Evolutionary conservation across 23 tunicate genomes (phyloP), one percentile per base, ranked within the genome.

Genomic region (Trididemnum nubilum): DNA sequence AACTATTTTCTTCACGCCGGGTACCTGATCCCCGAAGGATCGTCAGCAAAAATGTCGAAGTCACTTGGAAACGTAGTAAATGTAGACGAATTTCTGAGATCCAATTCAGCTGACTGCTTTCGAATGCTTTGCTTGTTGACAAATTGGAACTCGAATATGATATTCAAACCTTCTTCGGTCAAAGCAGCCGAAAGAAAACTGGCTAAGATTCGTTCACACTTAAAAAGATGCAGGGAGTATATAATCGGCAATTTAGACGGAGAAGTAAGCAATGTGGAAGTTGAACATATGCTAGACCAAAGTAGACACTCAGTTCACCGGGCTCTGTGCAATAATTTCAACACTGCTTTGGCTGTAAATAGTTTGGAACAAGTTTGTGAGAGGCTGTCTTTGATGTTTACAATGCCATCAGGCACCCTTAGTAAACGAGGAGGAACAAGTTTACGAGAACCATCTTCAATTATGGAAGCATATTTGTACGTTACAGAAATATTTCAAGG

Each of bases 1-100:
- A 84, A 88, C 73, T 93, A 88, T 72, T 93, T 93, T 58, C 52
- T 93, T 19, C 98, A 93, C 82, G 1, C 90, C 27, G 97, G 97
- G 0, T 72, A 35, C 12, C 67, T 88, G 4, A 12, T 5, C 1
- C 49, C n/a, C 0, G 37, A 81, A n/a, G 77, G 51, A 0, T 51
- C 67, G 18, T 71, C 39, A 24, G 0, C 50, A 19, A 93, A 93
- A 78, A 93, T 93, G 98, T 93, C 98, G 0, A 93, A 93, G 65
- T 93, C 98, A 0, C 36, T 88, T 1, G 98, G 98, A 25, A 93
- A 88, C 73, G 81, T 80, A n/a, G 78, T 93, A 26, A 74, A 39
- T 27, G 73, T 93, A 0, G 0, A 59, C 7, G 86, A 87, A 0
- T 87, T 50, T 87, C 32, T 93, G 33, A 36, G 80, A 22, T 35